phyloP scores from a whole-genome alignment of 2,888 invertebrate genomes.

The Nymphalis c-album region DNA sequence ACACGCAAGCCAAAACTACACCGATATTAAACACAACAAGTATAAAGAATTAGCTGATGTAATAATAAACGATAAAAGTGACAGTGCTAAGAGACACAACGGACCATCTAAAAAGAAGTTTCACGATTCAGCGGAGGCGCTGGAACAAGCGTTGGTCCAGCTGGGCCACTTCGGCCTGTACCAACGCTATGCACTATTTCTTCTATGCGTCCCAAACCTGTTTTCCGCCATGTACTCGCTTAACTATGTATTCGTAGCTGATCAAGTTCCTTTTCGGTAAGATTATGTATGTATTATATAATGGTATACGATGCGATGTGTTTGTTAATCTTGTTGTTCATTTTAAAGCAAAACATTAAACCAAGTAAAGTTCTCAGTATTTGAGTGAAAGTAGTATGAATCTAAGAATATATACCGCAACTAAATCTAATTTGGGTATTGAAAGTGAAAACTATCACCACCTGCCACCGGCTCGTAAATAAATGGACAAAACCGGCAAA shows the following conservation, averaged over 20 bases:
- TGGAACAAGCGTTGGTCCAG: slow-evolving; percentile 62
- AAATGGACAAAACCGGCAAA: too few species aligned
- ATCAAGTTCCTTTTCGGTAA: slow-evolving; percentile 80
- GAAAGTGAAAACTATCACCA: too few species aligned
- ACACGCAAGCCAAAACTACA: neutral
- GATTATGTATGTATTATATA: slow-evolving; percentile 30
- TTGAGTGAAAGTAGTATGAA: too few species aligned
- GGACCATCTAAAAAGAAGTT: neutral
- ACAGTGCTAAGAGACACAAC: slow-evolving; percentile 10
- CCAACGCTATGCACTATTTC: slow-evolving; percentile 62
- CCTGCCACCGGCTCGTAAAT: too few species aligned
- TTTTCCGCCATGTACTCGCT: slow-evolving; percentile 78
- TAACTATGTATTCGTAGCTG: slow-evolving; percentile 81
- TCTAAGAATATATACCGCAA: too few species aligned
- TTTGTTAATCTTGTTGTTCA: too few species aligned
- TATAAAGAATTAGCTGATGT: neutral
- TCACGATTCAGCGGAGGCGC: slow-evolving; percentile 45
- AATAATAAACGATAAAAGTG: neutral
- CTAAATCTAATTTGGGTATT: too few species aligned
- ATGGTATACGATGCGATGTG: too few species aligned
- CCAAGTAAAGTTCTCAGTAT: too few species aligned
- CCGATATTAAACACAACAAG: neutral
- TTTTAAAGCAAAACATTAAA: neutral
- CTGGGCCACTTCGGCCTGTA: slow-evolving; percentile 72
- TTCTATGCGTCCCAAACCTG: slow-evolving; percentile 74